Evolutionary conservation across 2,888 invertebrate genomes (phyloP), one percentile per base, ranked within the genome.

Genomic region (Rapana venosa): DNA sequence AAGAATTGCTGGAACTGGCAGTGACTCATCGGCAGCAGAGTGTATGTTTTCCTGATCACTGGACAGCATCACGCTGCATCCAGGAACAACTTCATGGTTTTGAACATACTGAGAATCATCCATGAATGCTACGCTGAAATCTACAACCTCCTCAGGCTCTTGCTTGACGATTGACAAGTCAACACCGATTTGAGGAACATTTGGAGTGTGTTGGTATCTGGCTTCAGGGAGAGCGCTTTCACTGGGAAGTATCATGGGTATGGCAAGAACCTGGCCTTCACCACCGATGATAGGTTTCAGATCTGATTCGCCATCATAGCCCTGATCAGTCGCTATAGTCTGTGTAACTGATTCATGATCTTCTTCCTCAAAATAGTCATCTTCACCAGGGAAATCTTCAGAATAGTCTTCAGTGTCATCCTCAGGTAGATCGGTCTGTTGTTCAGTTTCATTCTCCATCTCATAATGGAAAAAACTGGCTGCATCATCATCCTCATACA

Each of bases 161-260:
- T 85, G 85, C 36, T 85, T 85, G 4, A 85, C 85, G n/a, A 85
- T 58, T 26, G 85, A 85, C 58, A 85, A 58, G 30, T 85, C 85
- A 2, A 85, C 85, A 85, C 85, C 58, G n/a, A 85, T 58, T 36
- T 85, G 85, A 36, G 58, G 26, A 17, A 56, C n/a, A 15, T 58
- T 58, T n/a, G 30, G 17, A 8, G 77, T 4, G 1, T 79, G 77
- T 5, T 35, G 17, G 32, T 32, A 30, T 58, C n/a, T 58, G 17
- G 32, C 56, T 58, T 85, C 85, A 58, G 58, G 17, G n/a, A 30
- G 15, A 58, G 6, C 17, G 13, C 20, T 85, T 17, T 58, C 85
- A 58, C 20, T n/a, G 13, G 85, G 58, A 2, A 85, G n/a, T 17
- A 85, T 13, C 17, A 85, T 17, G 56, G 85, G 85, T 85, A 85